These are phyloP conservation scores for Akabosia matsudoensis DNA, from an alignment of 1,140 invertebrate species.

Conservation along the genomic window DNA sequence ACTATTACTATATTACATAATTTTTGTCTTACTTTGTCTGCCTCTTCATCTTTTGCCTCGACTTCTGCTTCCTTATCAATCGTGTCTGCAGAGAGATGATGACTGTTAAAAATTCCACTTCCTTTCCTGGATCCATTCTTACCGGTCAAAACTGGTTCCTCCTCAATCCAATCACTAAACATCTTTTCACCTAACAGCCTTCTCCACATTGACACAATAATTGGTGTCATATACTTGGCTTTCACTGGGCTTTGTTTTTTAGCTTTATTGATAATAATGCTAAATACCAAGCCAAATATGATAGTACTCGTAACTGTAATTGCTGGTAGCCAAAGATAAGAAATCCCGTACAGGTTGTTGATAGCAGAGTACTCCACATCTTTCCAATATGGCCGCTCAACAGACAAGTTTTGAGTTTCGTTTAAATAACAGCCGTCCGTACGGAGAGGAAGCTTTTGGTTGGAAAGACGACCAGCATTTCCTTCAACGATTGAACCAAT, in stretches of 20 bases:
- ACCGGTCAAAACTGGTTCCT: neutral
- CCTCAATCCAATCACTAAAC: slow-evolving; percentile 28
- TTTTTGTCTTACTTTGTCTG: too few relatives aligned
- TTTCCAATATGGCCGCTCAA: slow-evolving; percentile 20
- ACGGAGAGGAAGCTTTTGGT: slow-evolving; percentile 28
- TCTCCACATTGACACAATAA: slow-evolving; percentile 30
- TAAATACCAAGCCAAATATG: slow-evolving; percentile 35
- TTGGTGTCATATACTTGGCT: slow-evolving; percentile 25
- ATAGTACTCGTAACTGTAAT: neutral
- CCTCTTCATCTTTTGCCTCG: too few relatives aligned
- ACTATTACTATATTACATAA: too few relatives aligned
- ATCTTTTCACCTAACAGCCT: slow-evolving; percentile 19
- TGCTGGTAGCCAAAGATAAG: slow-evolving; percentile 11
- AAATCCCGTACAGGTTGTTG: neutral
- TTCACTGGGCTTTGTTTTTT: slow-evolving; percentile 15
- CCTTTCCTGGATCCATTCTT: neutral
- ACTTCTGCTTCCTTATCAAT: too few relatives aligned
- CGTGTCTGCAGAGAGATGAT: too few relatives aligned
- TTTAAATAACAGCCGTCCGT: slow-evolving; percentile 5
- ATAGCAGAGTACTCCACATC: neutral
- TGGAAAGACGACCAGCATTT: slow-evolving; percentile 27
- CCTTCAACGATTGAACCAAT: slow-evolving; percentile 36
- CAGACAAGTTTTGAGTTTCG: neutral
- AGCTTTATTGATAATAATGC: slow-evolving; percentile 3
- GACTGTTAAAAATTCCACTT: too few relatives aligned